phyloP scores from a whole-genome alignment of 2,797 vertebrate genomes.

The Melanitta fusca region DNA sequence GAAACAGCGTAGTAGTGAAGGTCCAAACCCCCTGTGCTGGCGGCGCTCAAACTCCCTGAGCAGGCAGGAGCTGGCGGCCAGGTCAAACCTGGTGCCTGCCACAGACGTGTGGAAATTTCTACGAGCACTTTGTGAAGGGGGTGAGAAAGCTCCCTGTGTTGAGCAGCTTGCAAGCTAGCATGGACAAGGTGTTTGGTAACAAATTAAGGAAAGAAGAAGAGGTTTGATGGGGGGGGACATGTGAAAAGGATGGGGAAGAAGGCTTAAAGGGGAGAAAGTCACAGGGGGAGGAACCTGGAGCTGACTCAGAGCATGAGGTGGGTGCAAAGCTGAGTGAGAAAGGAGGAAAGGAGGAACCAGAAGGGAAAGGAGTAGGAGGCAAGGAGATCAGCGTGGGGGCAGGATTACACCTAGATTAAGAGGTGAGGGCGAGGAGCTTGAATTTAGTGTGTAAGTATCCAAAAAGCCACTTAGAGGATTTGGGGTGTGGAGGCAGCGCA shows the following conservation, averaged over 20 bases:
- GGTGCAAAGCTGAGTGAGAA: neutral
- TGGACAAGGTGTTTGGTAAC: neutral
- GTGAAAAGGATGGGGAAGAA: neutral
- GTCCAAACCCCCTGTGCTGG: rapidly evolving
- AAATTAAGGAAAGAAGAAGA: neutral
- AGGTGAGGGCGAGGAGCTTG: slow-evolving; percentile 32
- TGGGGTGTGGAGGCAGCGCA: neutral
- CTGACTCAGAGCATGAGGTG: rapidly evolving
- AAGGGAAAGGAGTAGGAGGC: slow-evolving; percentile 13
- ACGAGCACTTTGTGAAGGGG: neutral
- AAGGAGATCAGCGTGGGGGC: neutral
- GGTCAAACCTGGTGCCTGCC: neutral
- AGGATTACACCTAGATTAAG: slow-evolving; percentile 10
- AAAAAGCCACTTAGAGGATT: slow-evolving; percentile 39
- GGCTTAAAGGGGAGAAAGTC: neutral
- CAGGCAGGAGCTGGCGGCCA: neutral
- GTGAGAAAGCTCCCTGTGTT: rapidly evolving
- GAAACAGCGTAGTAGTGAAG: rapidly evolving
- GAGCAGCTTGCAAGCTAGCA: rapidly evolving
- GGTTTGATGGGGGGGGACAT: neutral
- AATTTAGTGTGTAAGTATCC: slow-evolving; percentile 12
- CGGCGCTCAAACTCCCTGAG: neutral
- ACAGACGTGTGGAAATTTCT: rapidly evolving
- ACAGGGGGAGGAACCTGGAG: neutral
- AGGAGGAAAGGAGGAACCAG: neutral